Conservation (phyloP, 2,797 vertebrate genomes). For the Esox masquinongy region DNA sequence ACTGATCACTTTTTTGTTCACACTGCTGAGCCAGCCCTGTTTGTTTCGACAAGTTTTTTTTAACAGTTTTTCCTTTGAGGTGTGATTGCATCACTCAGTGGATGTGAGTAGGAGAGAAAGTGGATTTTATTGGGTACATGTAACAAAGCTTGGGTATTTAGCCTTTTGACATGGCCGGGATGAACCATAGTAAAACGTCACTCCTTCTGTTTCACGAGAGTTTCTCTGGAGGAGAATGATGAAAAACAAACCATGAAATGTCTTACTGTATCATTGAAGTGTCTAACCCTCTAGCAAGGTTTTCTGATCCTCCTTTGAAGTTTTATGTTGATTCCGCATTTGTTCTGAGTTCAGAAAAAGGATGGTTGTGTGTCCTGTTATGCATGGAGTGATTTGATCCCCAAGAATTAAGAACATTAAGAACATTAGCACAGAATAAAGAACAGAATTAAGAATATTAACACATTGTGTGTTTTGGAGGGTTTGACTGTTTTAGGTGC, state of each 20-base stretch:
- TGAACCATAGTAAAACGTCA: constrained; percentile 41
- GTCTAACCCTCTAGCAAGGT: constrained; percentile 52
- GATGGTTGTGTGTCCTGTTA: constrained; percentile 51
- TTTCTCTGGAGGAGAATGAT: constrained; percentile 59
- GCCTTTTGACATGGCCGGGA: constrained; percentile 26
- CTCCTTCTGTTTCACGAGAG: constrained; percentile 55
- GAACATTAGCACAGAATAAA: too few species aligned
- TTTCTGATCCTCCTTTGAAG: constrained; percentile 56
- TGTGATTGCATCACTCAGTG: constrained; percentile 27
- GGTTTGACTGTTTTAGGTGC: constrained; percentile 25
- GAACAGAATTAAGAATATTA: neutral
- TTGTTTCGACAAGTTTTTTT: constrained; percentile 58
- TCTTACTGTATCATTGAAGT: constrained; percentile 61
- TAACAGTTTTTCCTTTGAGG: constrained; percentile 49
- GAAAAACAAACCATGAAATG: constrained; percentile 60
- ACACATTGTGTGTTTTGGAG: constrained; percentile 18
- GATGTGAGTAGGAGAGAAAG: constrained; percentile 45
- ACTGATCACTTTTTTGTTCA: constrained; percentile 27
- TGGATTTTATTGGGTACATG: constrained; percentile 33
- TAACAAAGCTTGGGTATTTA: constrained; percentile 20
- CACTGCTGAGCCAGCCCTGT: constrained; percentile 43
- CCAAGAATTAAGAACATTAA: neutral
- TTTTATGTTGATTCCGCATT: constrained; percentile 52
- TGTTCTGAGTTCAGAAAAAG: constrained; percentile 44
- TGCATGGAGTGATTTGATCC: constrained; percentile 50